These are phyloP conservation scores for Podotricha telesiphe DNA, from an alignment of 2,888 invertebrate species.

Conservation along the genomic window DNA sequence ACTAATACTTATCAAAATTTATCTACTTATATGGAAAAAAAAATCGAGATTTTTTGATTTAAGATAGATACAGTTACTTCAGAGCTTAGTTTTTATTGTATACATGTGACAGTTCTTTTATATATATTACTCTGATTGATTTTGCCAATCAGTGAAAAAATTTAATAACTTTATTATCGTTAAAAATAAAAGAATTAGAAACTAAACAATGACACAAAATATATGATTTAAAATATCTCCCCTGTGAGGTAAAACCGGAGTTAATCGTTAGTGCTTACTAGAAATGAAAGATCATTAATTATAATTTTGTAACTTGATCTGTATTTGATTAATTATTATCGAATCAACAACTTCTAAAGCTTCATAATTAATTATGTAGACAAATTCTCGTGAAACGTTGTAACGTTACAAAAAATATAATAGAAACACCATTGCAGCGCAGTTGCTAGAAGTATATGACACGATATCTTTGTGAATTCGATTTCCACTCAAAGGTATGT, in stretches of 20 bases:
- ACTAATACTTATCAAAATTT: too few relatives aligned
- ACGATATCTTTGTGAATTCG: not conserved
- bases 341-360: slow-evolving; percentile 12
- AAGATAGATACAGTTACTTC: too few relatives aligned
- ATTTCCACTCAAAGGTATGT: not conserved
- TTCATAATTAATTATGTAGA: slow-evolving; percentile 15
- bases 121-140: too few relatives aligned
- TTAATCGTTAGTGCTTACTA: not conserved
- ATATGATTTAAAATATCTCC: too few relatives aligned
- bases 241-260: not conserved
- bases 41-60: too few relatives aligned
- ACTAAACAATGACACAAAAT: too few relatives aligned
- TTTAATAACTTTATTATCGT: too few relatives aligned
- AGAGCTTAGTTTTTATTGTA: too few relatives aligned
- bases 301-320: slow-evolving; percentile 8
- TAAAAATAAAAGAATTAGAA: too few relatives aligned
- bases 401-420: not conserved
- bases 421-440: not conserved
- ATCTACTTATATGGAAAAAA: too few relatives aligned
- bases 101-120: too few relatives aligned
- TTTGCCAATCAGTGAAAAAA: too few relatives aligned
- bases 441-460: not conserved
- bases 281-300: slow-evolving; percentile 10
- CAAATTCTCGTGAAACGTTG: not conserved
- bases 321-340: not conserved